Conservation (phyloP, 1,140 invertebrate genomes). For the Drosophila arizonae region DNA sequence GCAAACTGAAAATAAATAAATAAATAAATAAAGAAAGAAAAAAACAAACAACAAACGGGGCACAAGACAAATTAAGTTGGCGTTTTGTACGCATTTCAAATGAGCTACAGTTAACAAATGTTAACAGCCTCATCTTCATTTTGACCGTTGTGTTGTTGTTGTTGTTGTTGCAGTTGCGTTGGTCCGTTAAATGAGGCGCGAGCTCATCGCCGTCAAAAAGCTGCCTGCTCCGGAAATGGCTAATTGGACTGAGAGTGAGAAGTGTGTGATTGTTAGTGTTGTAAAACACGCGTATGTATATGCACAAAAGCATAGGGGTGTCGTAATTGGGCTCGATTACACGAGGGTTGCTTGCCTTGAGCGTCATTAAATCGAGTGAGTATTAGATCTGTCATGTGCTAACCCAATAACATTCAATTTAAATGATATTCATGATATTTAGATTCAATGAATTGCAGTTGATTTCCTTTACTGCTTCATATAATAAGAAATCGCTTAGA, state of each 20-base stretch:
- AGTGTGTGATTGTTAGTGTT: conserved; percentile 40
- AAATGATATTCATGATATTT: background rate
- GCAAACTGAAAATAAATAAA: conserved; percentile 23
- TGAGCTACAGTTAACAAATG: conserved; percentile 69
- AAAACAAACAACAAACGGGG: conserved; percentile 20
- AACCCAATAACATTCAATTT: conserved; percentile 2
- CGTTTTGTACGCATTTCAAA: conserved; percentile 65
- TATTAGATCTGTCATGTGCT: conserved; percentile 11
- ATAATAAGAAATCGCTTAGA: too few relatives aligned
- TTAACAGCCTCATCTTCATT: conserved; percentile 55
- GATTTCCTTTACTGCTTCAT: too few relatives aligned
- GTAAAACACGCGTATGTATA: conserved; percentile 29
- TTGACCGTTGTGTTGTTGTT: conserved; percentile 18
- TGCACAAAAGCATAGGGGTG: conserved; percentile 21
- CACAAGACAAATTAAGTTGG: conserved; percentile 68
- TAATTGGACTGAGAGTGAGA: conserved; percentile 61
- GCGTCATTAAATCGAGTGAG: background rate
- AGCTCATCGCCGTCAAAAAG: conserved; percentile 50
- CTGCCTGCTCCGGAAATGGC: conserved; percentile 67
- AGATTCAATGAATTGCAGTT: too few relatives aligned
- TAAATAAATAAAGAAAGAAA: conserved; percentile 1
- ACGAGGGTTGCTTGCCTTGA: conserved; percentile 26
- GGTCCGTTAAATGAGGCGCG: conserved; percentile 51
- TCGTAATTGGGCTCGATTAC: conserved; percentile 22
- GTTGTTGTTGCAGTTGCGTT: background rate